Evolutionary conservation across 2,797 vertebrate species (phyloP), one percentile per base, ranked within the genome.

Genomic region (Selene dorsalis): DNA sequence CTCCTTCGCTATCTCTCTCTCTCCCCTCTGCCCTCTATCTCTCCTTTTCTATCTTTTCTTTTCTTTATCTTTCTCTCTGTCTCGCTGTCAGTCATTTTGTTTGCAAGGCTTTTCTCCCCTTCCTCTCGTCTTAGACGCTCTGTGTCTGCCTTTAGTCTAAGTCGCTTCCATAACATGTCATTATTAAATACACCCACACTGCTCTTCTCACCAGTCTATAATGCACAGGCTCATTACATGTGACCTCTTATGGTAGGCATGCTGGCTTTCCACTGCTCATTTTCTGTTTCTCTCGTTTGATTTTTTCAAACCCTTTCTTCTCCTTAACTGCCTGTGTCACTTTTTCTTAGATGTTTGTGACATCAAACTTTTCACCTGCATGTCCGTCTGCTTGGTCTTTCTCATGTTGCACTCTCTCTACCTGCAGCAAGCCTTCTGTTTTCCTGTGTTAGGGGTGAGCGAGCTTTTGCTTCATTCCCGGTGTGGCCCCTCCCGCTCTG

Each of bases 151-250:
- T 73, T 66, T 17, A 8, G 30, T 48, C 47, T 53, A 13, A 60
- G 22, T 53, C 16, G 1, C 45, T 69, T 57, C 75, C 60, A 68
- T 81, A 83, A 82, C 50, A 66, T 87, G 39, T 79, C 43, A 84
- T 88, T 86, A 87, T 88, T 89, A 83, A 81, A 83, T 50, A 84
- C 84, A 70, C 86, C 88, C 89, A 91, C 88, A 50, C 63, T 58
- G 55, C 63, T 87, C 69, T 61, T 79, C 64, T 79, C 66, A 50
- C 38, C 22, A 45, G 60, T 39, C 68, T 56, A 55, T 68, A 85
- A 82, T 74, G 64, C 45, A 67, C 68, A 80, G 55, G 45, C 67
- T 88, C 67, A 69, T 86, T 72, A 82, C 64, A 76, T 78, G 30
- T 67, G 77, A 84, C 75, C 75, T 77, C 71, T 82, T 59, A 71